Conservation (phyloP, 2,888 invertebrate genomes). For the Dinocampus coccinellae region DNA sequence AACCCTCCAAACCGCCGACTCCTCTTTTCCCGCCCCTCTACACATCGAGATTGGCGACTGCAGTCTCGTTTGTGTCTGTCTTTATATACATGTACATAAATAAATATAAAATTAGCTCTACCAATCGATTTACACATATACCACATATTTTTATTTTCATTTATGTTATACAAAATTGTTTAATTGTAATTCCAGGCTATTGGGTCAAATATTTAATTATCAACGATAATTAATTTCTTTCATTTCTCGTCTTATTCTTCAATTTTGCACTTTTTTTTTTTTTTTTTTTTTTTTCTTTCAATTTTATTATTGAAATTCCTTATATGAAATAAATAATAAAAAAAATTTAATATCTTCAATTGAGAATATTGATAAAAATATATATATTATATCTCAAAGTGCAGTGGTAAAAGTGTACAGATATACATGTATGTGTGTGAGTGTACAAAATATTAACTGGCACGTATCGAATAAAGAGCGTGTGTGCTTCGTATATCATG, state of each 20-base stretch:
- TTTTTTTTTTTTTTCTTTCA: no score
- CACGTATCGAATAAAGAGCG: not conserved
- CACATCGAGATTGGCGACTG: slow-evolving; percentile 23
- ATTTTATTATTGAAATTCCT: not conserved
- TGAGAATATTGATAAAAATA: slow-evolving; percentile 45
- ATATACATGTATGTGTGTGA: no score
- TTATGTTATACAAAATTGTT: not conserved
- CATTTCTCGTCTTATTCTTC: no score
- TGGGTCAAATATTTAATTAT: not conserved
- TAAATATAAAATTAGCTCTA: not conserved
- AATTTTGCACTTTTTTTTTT: no score
- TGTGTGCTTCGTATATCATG: slow-evolving; percentile 22
- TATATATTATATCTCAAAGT: not conserved
- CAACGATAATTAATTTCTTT: not conserved
- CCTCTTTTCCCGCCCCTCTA: not conserved
- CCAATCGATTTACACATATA: not conserved
- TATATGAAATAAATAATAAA: not conserved
- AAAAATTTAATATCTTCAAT: slow-evolving; percentile 58
- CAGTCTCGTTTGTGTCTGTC: slow-evolving; percentile 2
- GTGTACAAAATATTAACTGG: slow-evolving; percentile 11
- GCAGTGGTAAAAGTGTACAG: no score
- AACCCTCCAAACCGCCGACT: no score
- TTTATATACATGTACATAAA: slow-evolving; percentile 1
- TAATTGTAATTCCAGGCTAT: not conserved
- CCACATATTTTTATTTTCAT: not conserved